phyloP scores from a whole-genome alignment of 2,888 invertebrate genomes.

The Agrochola litura region DNA sequence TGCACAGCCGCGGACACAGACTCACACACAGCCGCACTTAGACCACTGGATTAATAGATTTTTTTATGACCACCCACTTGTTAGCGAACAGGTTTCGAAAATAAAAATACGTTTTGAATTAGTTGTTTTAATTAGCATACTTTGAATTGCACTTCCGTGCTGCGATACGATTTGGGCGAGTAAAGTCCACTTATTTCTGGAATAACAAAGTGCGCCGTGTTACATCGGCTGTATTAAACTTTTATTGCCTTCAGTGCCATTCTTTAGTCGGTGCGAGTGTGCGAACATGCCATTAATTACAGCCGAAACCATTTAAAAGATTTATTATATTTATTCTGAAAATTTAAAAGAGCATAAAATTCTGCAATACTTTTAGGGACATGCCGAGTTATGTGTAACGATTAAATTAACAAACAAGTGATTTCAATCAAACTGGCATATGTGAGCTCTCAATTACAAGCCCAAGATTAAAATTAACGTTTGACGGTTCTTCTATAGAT shows the following conservation, averaged over 20 bases:
- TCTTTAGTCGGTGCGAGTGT: constrained; percentile 83
- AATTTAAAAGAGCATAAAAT: constrained; percentile 75
- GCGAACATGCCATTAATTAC: constrained; percentile 87
- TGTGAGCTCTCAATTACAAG: constrained; percentile 14
- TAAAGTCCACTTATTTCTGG: constrained; percentile 76
- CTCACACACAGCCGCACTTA: constrained; percentile 64
- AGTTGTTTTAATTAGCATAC: constrained; percentile 77
- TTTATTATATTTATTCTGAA: constrained; percentile 85
- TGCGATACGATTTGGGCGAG: constrained; percentile 71
- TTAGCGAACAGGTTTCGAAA: constrained; percentile 59
- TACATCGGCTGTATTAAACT: constrained; percentile 84
- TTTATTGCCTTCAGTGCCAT: constrained; percentile 85
- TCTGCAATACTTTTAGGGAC: constrained; percentile 70
- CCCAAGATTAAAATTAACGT: constrained; percentile 20
- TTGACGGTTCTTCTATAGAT: not conserved
- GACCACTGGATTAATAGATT: constrained; percentile 61
- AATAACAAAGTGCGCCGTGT: constrained; percentile 82
- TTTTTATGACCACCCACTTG: constrained; percentile 61
- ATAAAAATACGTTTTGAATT: constrained; percentile 66
- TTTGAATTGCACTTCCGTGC: constrained; percentile 78
- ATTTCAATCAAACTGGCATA: constrained; percentile 29
- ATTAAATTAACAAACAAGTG: constrained; percentile 41
- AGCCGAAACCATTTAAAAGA: constrained; percentile 85
- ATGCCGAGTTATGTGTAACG: constrained; percentile 65
- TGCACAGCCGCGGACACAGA: constrained; percentile 62